Percentiles rank a stretch among this genome's conserved stretches.
Evolutionary conservation across 2,888 invertebrate species (phyloP).

Genomic region (Melieria omissa): DNA sequence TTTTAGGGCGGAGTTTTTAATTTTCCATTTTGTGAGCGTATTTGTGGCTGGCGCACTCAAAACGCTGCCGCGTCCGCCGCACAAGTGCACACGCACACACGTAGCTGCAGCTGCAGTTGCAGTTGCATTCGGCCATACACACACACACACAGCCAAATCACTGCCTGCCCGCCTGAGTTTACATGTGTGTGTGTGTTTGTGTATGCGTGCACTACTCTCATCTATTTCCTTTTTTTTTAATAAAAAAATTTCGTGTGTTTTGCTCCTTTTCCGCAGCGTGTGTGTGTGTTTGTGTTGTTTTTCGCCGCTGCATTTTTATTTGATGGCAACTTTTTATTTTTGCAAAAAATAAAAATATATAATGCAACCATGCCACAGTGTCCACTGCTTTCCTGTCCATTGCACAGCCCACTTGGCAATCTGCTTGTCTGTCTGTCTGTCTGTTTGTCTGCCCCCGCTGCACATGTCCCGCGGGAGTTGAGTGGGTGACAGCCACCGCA

Average conservation of each 20-base stretch:
- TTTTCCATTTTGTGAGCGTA: constrained; percentile 60
- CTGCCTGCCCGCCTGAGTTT: not conserved
- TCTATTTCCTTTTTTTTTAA: constrained; percentile 34
- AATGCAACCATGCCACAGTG: constrained; percentile 38
- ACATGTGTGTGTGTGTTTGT: constrained; percentile 26
- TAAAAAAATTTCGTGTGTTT: constrained; percentile 27
- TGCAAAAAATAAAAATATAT: constrained; percentile 33
- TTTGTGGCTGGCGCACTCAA: constrained; percentile 41
- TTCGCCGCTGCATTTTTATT: constrained; percentile 35
- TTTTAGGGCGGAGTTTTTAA: constrained; percentile 67
- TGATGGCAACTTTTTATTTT: constrained; percentile 38
- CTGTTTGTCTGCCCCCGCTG: not conserved
- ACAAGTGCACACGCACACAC: not conserved
- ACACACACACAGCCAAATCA: not conserved
- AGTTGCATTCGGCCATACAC: not conserved
- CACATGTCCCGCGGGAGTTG: no score
- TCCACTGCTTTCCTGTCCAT: not conserved
- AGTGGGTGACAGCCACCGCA: no score
- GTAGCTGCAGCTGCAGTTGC: not conserved
- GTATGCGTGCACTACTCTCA: constrained; percentile 20
- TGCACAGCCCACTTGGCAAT: not conserved
- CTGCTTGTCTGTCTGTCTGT: not conserved
- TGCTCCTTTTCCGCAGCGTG: constrained; percentile 33
- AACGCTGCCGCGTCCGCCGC: constrained; percentile 30
- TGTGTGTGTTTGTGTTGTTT: constrained; percentile 38